Evolutionary conservation across 2,888 invertebrate genomes (phyloP).

Genomic region (Automeris io): DNA sequence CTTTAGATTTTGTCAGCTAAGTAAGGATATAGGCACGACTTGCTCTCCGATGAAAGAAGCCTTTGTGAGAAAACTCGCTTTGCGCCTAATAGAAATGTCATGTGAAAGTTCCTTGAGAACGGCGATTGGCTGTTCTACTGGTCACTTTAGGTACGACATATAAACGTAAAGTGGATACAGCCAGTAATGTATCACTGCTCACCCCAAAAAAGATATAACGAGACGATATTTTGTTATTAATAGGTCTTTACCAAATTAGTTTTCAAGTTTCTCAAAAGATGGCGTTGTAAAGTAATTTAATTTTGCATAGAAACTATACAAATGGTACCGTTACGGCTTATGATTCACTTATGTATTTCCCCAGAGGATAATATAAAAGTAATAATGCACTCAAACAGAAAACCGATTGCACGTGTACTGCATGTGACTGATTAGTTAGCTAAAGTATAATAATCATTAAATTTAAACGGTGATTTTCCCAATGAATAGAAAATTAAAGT

Average conservation of each 20-base stretch:
- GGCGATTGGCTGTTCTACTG: too few relatives aligned
- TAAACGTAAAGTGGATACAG: too few relatives aligned
- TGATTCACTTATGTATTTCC: constrained; percentile 7
- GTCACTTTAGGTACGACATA: too few relatives aligned
- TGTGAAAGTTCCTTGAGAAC: too few relatives aligned
- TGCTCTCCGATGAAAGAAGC: too few relatives aligned
- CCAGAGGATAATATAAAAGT: neutral
- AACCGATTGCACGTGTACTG: neutral
- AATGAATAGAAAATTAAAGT: neutral
- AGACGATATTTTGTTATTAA: neutral
- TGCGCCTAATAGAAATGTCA: too few relatives aligned
- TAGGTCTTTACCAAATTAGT: constrained; percentile 5
- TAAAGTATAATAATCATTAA: neutral
- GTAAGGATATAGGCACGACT: too few relatives aligned
- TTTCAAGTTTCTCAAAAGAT: constrained; percentile 11
- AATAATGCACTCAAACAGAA: neutral
- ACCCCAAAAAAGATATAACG: too few relatives aligned
- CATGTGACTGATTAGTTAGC: neutral
- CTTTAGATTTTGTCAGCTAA: too few relatives aligned
- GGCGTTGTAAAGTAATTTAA: constrained; percentile 13
- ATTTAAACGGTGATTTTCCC: neutral
- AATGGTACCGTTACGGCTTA: too few relatives aligned
- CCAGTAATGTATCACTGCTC: too few relatives aligned
- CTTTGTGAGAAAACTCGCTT: too few relatives aligned
- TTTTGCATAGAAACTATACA: neutral